Percentiles rank a stretch among this genome's conserved stretches.
Conservation (phyloP, 2,888 invertebrate species). For the Caenorhabditis wallacei region DNA sequence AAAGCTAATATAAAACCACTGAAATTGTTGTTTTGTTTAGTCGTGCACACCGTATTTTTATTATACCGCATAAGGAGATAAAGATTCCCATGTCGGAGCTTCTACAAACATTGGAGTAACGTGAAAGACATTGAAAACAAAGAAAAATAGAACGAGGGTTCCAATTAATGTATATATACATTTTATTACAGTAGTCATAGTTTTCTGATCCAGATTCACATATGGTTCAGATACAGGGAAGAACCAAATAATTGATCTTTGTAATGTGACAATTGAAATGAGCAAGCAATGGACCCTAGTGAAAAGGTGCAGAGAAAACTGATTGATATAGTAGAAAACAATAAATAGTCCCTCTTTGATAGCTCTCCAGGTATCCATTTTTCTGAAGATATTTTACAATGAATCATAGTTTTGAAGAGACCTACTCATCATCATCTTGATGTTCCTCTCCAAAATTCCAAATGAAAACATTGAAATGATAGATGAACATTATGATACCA, state of each 20-base stretch:
- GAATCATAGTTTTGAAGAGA: neutral
- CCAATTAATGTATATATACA: neutral
- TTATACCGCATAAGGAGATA: neutral
- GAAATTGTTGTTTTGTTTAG: too few relatives aligned
- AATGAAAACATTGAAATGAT: neutral
- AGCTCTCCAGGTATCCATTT: neutral
- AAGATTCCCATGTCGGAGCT: neutral
- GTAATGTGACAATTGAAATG: neutral
- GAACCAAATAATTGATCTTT: conserved; percentile 8
- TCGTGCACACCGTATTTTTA: neutral
- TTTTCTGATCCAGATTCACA: conserved; percentile 3
- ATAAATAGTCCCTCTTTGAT: neutral
- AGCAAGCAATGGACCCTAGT: conserved; percentile 3
- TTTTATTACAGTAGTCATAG: neutral
- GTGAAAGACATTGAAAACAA: neutral
- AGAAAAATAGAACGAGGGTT: neutral
- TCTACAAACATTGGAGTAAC: neutral
- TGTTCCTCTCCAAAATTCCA: too few relatives aligned
- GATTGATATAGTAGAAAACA: neutral
- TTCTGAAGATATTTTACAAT: neutral
- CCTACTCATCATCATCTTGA: conserved; percentile 2
- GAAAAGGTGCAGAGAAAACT: neutral
- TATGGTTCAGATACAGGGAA: neutral
- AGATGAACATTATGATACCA: neutral
- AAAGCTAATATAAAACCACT: conserved; percentile 3